phyloP scores from a whole-genome alignment of 2,113 vertebrate genomes.

The Misgurnus mizolepis region DNA sequence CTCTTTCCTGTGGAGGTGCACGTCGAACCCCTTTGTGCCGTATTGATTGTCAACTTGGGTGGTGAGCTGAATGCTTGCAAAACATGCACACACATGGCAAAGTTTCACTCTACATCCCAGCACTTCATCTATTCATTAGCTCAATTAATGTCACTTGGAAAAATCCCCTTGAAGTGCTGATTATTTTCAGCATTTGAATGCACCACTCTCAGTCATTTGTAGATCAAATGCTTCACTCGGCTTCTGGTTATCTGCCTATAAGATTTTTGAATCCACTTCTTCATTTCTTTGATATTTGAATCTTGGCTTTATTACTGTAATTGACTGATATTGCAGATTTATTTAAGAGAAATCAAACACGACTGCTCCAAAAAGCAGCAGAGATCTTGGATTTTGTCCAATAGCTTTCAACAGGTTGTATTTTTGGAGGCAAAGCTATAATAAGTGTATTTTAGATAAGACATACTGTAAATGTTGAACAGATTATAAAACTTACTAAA shows the following conservation, averaged over 20 bases:
- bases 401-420: slow-evolving; percentile 7
- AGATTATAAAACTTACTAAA: too few relatives aligned
- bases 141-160: slow-evolving; percentile 35
- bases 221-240: slow-evolving; percentile 19
- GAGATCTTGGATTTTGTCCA: slow-evolving; percentile 3
- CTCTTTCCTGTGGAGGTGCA: slow-evolving; percentile 55
- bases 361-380: background rate
- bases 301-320: background rate
- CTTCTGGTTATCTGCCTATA: background rate
- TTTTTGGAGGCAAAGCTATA: background rate
- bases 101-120: slow-evolving; percentile 22
- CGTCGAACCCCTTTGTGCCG: slow-evolving; percentile 58
- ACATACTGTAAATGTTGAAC: background rate
- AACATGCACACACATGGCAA: slow-evolving; percentile 27
- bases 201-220: slow-evolving; percentile 12
- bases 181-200: slow-evolving; percentile 17
- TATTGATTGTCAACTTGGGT: slow-evolving; percentile 63
- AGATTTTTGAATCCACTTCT: slow-evolving; percentile 1
- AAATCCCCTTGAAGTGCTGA: slow-evolving; percentile 16
- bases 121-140: slow-evolving; percentile 42
- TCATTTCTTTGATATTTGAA: slow-evolving; percentile 23
- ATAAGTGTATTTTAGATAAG: background rate
- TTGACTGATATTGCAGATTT: background rate
- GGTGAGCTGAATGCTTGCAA: slow-evolving; percentile 46
- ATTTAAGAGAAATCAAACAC: slow-evolving; percentile 13